phyloP scores from a whole-genome alignment of 2,888 invertebrate species.

The Papilio protenor region DNA sequence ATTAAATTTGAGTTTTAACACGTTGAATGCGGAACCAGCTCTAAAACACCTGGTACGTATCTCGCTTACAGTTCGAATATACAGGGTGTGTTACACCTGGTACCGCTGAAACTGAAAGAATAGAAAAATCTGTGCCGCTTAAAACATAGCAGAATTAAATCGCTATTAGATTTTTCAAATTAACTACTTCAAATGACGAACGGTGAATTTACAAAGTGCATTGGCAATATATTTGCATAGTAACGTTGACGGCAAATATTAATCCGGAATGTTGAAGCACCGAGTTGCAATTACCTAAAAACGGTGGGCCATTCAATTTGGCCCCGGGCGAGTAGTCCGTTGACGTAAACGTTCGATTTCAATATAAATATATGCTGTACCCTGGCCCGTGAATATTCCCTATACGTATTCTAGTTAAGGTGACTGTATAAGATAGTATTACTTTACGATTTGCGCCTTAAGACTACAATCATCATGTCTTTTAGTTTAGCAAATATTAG shows the following conservation, averaged over 20 bases:
- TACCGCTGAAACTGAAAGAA: too few species aligned
- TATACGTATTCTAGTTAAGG: slow-evolving; percentile 15
- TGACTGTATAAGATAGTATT: background rate
- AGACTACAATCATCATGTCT: too few species aligned
- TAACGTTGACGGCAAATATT: slow-evolving; percentile 37
- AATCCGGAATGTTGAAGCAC: slow-evolving; percentile 34
- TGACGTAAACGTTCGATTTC: slow-evolving; percentile 40
- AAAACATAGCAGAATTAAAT: background rate
- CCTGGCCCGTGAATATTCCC: slow-evolving; percentile 17
- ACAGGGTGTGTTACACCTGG: too few species aligned
- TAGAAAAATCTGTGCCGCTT: too few species aligned
- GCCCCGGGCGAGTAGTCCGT: slow-evolving; percentile 37
- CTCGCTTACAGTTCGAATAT: too few species aligned
- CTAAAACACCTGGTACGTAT: too few species aligned
- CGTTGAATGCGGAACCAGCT: too few species aligned
- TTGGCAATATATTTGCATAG: slow-evolving; percentile 14
- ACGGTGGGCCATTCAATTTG: slow-evolving; percentile 51
- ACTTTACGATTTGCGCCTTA: background rate
- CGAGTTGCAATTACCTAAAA: slow-evolving; percentile 54
- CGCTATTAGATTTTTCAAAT: background rate
- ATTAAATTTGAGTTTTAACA: too few species aligned
- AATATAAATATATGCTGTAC: slow-evolving; percentile 30
- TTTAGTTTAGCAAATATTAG: too few species aligned
- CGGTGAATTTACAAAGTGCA: background rate
- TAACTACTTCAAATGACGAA: background rate